These are phyloP conservation scores for Chrysaora quinquecirrha DNA, from an alignment of 30 jellyfish, hydroid and myxozoan genomes.

Conservation along the genomic window DNA sequence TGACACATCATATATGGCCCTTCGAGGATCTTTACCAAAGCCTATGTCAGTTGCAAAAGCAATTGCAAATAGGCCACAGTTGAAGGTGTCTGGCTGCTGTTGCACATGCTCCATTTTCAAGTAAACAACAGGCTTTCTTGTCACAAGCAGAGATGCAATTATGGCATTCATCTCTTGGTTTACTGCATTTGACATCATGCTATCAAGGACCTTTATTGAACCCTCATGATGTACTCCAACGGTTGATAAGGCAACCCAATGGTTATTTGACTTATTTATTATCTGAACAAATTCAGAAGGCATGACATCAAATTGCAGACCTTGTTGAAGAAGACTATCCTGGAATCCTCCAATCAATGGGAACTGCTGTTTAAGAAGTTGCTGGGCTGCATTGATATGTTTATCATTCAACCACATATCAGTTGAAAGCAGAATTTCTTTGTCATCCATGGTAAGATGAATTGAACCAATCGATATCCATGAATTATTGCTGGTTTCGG, in stretches of 20 bases:
- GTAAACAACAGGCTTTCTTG: neutral
- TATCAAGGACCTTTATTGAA: slow-evolving; percentile 3
- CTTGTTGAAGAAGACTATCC: slow-evolving; percentile 5
- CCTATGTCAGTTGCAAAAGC: slow-evolving; percentile 8
- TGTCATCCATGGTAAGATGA: too few relatives aligned
- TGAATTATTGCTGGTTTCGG: too few relatives aligned
- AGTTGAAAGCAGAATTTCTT: slow-evolving; percentile 4
- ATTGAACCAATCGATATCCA: too few relatives aligned
- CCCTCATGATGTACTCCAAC: neutral
- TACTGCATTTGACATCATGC: neutral
- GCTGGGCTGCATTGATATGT: slow-evolving; percentile 33
- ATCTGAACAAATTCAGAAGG: slow-evolving; percentile 13
- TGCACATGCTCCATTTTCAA: slow-evolving; percentile 6
- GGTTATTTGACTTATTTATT: slow-evolving; percentile 12
- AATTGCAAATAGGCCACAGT: slow-evolving; percentile 17
- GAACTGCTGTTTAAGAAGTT: slow-evolving; percentile 13
- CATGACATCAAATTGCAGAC: neutral
- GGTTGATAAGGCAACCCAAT: slow-evolving; percentile 15
- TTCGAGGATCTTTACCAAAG: neutral
- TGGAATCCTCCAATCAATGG: slow-evolving; percentile 11
- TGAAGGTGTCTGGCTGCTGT: slow-evolving; percentile 5
- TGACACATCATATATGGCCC: neutral
- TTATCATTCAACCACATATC: slow-evolving; percentile 34
- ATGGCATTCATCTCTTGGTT: neutral
- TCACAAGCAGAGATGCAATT: neutral